Base-by-base conservation (phyloP, 2,797 vertebrate genomes). In the Meda fulgida region DNA sequence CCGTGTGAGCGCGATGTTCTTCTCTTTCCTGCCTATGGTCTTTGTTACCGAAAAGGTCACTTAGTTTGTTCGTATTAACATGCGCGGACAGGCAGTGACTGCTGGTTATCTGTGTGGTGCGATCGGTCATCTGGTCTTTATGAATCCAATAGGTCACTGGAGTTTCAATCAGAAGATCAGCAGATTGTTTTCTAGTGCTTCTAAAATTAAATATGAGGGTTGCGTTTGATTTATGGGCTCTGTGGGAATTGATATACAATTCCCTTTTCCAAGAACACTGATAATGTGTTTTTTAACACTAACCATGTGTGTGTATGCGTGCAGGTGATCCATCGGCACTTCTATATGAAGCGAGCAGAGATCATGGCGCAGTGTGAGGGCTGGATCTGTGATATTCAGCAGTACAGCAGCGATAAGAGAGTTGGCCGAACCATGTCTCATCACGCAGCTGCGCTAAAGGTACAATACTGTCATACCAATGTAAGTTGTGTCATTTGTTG, bases 351-450 rank as follows among this genome's bases (percentile, higher is more conserved):
- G 92, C 94, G 98, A 87, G 94, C 95, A 1, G 98, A 99, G 94
- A 97, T 99, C 92, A 98, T 99, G 97, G 96, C 96, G 73, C 98
- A 99, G 93, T 99, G 98, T 87, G 98, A 99, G 89, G 97, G 99
- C 88, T 99, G 98, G 98, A 99, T 99, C 89, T 94, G 97, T 6
- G 98, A 99, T 93, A 99, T 99, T 90, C 98, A 99, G 93, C 98
- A 99, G 94, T 98, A 99, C 93, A 99, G 98, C 96, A 99, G 97
- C 4, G 98, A 99, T 91, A 99, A 99, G 91, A 93, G 98, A 83
- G 98, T 99, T 2, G 98, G 98, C 85, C 96, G 98, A 88, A 99
- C 98, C 70, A 99, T 99, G 98, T 99, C 98, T 88, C 98, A 99
- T 87, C 98, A 99, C 0, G 98, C 98, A 43, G 98, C 98, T 36